phyloP scores from a whole-genome alignment of 2,113 vertebrate species.

The Rostratula benghalensis region DNA sequence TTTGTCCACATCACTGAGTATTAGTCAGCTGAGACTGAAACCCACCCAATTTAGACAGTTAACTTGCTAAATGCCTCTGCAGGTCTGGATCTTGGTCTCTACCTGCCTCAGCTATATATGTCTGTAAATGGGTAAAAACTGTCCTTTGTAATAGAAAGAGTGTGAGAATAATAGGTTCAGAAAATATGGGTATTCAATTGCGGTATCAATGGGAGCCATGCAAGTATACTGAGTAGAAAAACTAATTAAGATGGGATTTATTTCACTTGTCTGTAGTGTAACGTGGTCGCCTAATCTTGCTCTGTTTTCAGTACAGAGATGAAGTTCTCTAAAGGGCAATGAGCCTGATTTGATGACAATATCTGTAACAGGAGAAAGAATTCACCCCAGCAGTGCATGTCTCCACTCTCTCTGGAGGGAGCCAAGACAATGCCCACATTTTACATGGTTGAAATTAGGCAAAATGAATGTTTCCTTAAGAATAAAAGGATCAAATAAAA shows the following conservation, averaged over 20 bases:
- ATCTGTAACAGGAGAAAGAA: background rate
- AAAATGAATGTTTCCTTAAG: background rate
- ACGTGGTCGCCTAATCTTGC: background rate
- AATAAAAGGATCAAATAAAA: background rate
- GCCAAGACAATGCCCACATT: background rate
- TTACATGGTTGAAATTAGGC: background rate
- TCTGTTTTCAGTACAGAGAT: background rate
- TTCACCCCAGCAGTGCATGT: background rate
- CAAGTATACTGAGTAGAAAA: background rate
- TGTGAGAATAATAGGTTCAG: background rate
- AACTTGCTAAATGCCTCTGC: background rate
- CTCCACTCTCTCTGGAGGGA: background rate
- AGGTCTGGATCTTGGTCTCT: background rate
- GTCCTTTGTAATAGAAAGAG: background rate
- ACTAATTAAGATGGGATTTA: slow-evolving; percentile 1
- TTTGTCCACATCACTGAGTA: background rate
- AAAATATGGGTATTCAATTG: background rate
- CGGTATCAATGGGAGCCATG: background rate
- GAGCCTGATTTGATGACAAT: fast-evolving
- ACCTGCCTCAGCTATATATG: background rate
- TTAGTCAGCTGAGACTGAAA: slow-evolving; percentile 10
- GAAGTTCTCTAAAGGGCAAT: background rate
- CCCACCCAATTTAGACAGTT: slow-evolving; percentile 1
- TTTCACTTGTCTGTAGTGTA: background rate
- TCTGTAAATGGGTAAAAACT: background rate